Conservation (phyloP, 2,797 vertebrate species). For the Corythornis leucogaster region DNA sequence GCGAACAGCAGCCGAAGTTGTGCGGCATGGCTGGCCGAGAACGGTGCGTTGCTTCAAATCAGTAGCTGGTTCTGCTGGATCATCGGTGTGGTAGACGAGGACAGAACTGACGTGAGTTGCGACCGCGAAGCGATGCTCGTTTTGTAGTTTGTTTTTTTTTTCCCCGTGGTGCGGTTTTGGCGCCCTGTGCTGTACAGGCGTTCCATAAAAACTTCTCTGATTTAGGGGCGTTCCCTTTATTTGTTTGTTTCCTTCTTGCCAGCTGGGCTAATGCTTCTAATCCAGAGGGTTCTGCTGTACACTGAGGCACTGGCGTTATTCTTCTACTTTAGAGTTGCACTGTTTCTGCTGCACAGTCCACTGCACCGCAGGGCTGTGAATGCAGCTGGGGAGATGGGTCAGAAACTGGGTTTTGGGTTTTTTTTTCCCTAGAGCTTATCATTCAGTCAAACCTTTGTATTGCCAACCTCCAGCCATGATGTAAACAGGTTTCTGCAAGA, state of each 20-base stretch:
- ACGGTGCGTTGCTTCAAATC: not conserved
- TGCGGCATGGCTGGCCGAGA: fast-evolving
- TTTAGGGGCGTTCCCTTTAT: fast-evolving
- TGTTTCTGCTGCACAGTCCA: not conserved
- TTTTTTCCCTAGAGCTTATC: fast-evolving
- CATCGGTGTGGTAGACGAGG: fast-evolving
- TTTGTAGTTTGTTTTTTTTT: too few species aligned
- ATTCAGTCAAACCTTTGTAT: not conserved
- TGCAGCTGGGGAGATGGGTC: not conserved
- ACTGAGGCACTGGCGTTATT: not conserved
- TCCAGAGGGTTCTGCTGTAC: fast-evolving
- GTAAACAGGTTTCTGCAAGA: not conserved
- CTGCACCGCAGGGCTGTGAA: fast-evolving
- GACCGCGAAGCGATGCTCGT: not conserved
- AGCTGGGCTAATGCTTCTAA: fast-evolving
- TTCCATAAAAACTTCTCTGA: not conserved
- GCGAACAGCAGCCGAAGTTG: fast-evolving
- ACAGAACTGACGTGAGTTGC: fast-evolving
- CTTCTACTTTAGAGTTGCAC: fast-evolving
- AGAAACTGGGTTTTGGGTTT: not conserved
- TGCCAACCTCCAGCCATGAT: fast-evolving
- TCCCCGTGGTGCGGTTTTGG: not conserved
- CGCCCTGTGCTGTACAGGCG: fast-evolving
- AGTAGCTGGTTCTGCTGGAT: fast-evolving
- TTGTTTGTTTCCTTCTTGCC: not conserved